These are phyloP conservation scores for Peromyscus polionotus DNA, from an alignment of 2,113 vertebrate genomes.

Conservation along the genomic window DNA sequence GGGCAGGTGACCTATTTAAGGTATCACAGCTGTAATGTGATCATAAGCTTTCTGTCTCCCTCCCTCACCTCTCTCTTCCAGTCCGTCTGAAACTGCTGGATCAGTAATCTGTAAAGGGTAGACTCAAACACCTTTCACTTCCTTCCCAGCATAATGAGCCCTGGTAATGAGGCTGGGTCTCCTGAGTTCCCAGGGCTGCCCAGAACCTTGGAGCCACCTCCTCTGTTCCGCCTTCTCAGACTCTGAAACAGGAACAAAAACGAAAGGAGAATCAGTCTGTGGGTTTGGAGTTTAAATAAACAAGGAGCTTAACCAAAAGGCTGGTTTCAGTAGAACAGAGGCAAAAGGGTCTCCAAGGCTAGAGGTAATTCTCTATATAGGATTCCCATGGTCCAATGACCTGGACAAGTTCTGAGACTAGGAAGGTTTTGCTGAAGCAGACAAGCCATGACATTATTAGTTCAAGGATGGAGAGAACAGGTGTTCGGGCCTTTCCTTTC, in stretches of 20 bases:
- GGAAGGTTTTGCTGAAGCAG: not conserved
- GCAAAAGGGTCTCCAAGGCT: constrained; percentile 70
- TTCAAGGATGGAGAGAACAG: not conserved
- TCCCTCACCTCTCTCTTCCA: not conserved
- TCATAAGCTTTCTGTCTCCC: not conserved
- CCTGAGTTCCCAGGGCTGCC: not conserved
- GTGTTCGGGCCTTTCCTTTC: not conserved
- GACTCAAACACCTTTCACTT: not conserved
- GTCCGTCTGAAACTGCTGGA: not conserved
- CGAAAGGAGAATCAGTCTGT: constrained; percentile 58
- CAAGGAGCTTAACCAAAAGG: constrained; percentile 57
- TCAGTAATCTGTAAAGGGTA: no score
- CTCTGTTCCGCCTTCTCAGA: not conserved
- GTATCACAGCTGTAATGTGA: not conserved
- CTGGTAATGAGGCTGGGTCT: no score
- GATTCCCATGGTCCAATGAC: not conserved
- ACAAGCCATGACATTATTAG: not conserved
- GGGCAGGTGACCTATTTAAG: not conserved
- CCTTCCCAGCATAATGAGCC: not conserved
- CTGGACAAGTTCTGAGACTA: constrained; percentile 25
- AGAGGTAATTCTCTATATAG: constrained; percentile 31
- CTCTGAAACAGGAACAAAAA: constrained; percentile 53
- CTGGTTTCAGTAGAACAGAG: constrained; percentile 62
- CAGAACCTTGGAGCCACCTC: not conserved
- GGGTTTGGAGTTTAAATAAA: constrained; percentile 66